phyloP scores from a whole-genome alignment of 1,140 invertebrate species.

The Drosophila bipectinata region DNA sequence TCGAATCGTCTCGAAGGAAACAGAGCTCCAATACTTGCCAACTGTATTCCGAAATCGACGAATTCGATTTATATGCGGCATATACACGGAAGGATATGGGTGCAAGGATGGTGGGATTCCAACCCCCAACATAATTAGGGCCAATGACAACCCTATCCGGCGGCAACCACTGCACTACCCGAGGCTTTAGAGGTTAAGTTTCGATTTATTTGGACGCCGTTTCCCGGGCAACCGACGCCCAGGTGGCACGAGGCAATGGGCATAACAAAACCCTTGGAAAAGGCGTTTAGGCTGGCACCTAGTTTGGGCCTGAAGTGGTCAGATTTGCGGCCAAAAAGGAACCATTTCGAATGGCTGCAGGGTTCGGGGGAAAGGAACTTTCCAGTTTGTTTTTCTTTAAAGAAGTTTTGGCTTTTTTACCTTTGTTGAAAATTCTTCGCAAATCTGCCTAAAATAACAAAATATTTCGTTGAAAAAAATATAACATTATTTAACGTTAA shows the following conservation, averaged over 20 bases:
- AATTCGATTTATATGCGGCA: slow-evolving; percentile 16
- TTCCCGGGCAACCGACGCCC: slow-evolving; percentile 30
- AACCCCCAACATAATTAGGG: slow-evolving; percentile 45
- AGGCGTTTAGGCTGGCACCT: slow-evolving; percentile 16
- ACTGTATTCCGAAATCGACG: slow-evolving; percentile 3
- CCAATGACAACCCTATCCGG: slow-evolving; percentile 33
- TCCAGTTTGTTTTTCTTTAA: background rate
- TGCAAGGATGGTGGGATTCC: background rate
- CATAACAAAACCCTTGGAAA: slow-evolving; percentile 32
- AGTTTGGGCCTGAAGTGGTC: background rate
- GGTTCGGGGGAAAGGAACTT: background rate
- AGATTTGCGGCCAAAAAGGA: slow-evolving; percentile 17
- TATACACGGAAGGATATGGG: background rate
- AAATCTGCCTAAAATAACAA: too few species aligned
- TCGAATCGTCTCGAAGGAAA: slow-evolving; percentile 27
- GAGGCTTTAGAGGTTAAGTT: slow-evolving; percentile 6
- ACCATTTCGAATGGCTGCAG: background rate
- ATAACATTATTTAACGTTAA: too few species aligned
- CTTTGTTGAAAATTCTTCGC: too few species aligned
- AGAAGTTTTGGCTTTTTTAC: background rate
- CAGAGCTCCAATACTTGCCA: background rate
- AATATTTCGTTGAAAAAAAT: background rate
- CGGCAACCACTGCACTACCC: slow-evolving; percentile 29
- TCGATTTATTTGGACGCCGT: slow-evolving; percentile 45
- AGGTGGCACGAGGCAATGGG: slow-evolving; percentile 22